phyloP scores from a whole-genome alignment of 2,797 vertebrate species.

The Tadarida brasiliensis region DNA sequence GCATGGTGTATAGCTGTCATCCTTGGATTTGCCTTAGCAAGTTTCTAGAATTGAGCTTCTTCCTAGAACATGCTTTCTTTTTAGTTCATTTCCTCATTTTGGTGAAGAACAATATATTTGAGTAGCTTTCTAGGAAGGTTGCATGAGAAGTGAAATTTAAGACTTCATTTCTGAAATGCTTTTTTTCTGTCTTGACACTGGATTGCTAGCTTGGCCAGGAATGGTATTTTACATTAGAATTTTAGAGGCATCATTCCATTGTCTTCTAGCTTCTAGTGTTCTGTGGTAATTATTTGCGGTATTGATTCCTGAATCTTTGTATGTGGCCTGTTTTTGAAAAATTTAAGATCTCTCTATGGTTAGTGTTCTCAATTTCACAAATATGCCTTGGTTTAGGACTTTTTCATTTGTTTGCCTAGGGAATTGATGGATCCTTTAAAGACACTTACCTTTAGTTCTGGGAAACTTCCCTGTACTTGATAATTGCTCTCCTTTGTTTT shows the following conservation, averaged over 20 bases:
- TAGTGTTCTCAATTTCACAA: conserved; percentile 11
- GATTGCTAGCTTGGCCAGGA: background rate
- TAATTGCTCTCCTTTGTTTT: background rate
- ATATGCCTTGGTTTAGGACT: background rate
- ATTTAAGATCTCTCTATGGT: background rate
- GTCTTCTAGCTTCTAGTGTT: background rate
- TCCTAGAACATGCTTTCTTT: background rate
- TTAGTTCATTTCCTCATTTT: conserved; percentile 41
- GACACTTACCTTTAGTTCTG: background rate
- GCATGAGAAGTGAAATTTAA: conserved; percentile 38
- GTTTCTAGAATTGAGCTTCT: conserved; percentile 13
- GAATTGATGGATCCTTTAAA: background rate
- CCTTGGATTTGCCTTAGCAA: background rate
- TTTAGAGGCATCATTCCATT: background rate
- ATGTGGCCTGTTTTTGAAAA: background rate
- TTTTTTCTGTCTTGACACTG: background rate
- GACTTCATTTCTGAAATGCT: background rate
- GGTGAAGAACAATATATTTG: conserved; percentile 16
- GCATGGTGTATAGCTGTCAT: background rate
- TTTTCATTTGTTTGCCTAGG: conserved; percentile 34
- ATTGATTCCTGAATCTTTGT: background rate
- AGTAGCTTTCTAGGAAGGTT: conserved; percentile 55
- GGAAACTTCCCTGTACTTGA: background rate
- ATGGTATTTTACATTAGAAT: background rate
- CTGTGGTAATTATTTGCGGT: background rate